Conservation (phyloP, 2,888 invertebrate genomes). For the Megalurothrips usitatus region DNA sequence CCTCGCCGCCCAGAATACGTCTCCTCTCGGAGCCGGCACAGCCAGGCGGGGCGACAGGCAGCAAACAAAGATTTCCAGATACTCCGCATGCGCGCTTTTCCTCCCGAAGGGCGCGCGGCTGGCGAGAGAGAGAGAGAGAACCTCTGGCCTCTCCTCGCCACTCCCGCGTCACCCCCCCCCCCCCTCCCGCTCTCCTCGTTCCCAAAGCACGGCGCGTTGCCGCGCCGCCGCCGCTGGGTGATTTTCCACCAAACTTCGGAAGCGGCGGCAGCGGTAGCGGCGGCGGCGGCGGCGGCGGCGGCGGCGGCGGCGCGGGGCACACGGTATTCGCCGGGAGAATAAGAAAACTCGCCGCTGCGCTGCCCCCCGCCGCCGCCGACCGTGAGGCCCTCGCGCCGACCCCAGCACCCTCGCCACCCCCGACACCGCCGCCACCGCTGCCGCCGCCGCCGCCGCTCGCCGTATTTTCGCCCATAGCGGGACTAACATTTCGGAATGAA, state of each 20-base stretch:
- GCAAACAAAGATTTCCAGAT: conserved; percentile 25
- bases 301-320: background rate
- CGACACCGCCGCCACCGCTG: too few relatives aligned
- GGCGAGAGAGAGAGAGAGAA: too few relatives aligned
- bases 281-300: background rate
- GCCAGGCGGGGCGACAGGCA: background rate
- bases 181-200: background rate
- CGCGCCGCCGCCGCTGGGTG: background rate
- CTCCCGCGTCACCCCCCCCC: background rate
- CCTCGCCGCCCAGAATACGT: background rate
- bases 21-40: background rate
- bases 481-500: background rate
- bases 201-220: background rate
- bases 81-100: background rate
- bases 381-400: too few relatives aligned
- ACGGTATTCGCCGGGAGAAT: background rate
- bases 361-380: background rate
- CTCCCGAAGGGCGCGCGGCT: background rate
- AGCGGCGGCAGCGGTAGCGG: background rate
- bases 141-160: background rate
- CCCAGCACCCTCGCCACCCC: too few relatives aligned
- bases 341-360: background rate
- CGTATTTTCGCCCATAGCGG: background rate
- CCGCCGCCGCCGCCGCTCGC: background rate
- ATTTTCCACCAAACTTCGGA: background rate